Conservation (phyloP, 2,888 invertebrate species). For the Vanessa cardui region DNA sequence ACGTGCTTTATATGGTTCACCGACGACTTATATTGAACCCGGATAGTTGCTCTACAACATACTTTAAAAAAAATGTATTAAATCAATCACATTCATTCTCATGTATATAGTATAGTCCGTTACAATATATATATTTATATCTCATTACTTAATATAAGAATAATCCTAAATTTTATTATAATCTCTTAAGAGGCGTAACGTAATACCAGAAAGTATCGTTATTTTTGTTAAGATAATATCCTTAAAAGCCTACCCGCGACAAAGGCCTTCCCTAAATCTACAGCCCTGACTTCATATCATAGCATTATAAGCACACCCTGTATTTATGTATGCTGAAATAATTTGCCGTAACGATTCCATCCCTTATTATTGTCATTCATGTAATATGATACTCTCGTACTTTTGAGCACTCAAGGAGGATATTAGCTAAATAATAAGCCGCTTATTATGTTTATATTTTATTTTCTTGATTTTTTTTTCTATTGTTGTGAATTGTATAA, state of each 20-base stretch:
- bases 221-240: conserved; percentile 39
- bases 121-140: not conserved
- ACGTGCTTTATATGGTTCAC: no score
- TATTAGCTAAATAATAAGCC: conserved; percentile 8
- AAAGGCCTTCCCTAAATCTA: conserved; percentile 36
- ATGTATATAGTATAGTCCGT: no score
- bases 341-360: conserved; percentile 27
- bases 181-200: conserved; percentile 19
- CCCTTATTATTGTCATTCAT: conserved; percentile 21
- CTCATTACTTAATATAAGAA: not conserved
- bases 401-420: not conserved
- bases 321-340: conserved; percentile 33
- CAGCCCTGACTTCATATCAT: conserved; percentile 24
- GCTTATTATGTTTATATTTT: not conserved
- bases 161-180: conserved; percentile 16
- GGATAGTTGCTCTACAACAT: no score
- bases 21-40: no score
- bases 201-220: conserved; percentile 26
- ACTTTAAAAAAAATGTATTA: no score
- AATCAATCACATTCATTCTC: no score
- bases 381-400: not conserved
- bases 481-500: no score
- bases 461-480: conserved; percentile 1
- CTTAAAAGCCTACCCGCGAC: conserved; percentile 40
- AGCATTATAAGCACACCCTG: conserved; percentile 25